Percentiles rank a stretch among this genome's conserved stretches.
Evolutionary conservation across 2,797 vertebrate species (phyloP).

Genomic region (Ciconia nigra): DNA sequence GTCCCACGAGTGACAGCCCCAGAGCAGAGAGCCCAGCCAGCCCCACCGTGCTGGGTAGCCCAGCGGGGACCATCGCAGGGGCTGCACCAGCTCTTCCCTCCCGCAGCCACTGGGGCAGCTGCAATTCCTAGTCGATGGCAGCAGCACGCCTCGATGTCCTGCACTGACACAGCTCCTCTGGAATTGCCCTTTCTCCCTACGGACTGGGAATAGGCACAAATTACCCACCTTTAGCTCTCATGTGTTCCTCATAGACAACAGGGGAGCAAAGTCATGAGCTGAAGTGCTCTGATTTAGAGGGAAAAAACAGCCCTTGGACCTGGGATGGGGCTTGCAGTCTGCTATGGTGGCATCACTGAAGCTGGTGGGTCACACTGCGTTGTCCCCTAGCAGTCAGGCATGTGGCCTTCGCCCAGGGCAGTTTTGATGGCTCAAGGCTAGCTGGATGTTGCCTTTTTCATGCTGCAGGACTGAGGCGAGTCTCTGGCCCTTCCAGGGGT

Average conservation of each 20-base stretch:
- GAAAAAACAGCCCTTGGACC: not conserved
- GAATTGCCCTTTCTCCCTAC: not conserved
- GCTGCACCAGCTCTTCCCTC: not conserved
- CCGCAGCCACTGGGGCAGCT: not conserved
- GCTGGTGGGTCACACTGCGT: not conserved
- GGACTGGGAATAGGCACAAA: not conserved
- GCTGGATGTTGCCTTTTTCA: not conserved
- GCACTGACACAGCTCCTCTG: not conserved
- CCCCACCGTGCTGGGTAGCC: rapidly evolving
- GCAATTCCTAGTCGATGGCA: rapidly evolving
- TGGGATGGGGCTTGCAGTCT: not conserved
- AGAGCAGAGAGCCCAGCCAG: not conserved
- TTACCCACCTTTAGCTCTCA: not conserved
- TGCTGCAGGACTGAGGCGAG: not conserved
- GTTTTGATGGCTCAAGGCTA: not conserved
- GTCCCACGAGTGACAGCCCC: not conserved
- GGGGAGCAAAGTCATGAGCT: not conserved
- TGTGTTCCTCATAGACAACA: not conserved
- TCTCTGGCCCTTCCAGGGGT: not conserved
- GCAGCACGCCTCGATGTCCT: not conserved
- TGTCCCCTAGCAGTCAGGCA: not conserved
- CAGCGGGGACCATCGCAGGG: rapidly evolving
- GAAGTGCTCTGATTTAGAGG: not conserved
- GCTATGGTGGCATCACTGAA: rapidly evolving
- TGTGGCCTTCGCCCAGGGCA: rapidly evolving